Evolutionary conservation across 2,888 invertebrate species (phyloP).

Genomic region (Hypomecis punctinalis): DNA sequence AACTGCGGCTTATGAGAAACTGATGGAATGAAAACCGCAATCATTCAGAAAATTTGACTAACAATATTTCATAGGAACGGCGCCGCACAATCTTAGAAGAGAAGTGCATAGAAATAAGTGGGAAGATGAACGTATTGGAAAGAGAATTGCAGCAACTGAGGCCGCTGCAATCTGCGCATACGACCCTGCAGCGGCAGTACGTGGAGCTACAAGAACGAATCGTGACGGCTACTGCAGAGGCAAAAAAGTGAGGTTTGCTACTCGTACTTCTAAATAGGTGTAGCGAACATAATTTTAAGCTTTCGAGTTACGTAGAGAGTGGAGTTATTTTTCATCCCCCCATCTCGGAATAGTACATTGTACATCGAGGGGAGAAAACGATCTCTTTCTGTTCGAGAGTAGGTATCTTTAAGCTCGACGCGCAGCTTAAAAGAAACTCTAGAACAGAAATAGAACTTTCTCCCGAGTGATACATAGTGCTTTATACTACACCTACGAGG

Average conservation of each 20-base stretch:
- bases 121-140: constrained; percentile 56
- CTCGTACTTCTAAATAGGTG: too few relatives aligned
- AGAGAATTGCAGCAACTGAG: constrained; percentile 66
- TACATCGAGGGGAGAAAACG: too few relatives aligned
- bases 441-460: too few relatives aligned
- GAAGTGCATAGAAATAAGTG: constrained; percentile 62
- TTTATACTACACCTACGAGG: too few relatives aligned
- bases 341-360: too few relatives aligned
- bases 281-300: too few relatives aligned
- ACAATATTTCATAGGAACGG: constrained; percentile 59
- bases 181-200: constrained; percentile 65
- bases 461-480: too few relatives aligned
- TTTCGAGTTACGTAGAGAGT: too few relatives aligned
- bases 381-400: too few relatives aligned
- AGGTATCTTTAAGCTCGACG: too few relatives aligned
- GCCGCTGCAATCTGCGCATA: constrained; percentile 61
- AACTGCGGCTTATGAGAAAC: neutral
- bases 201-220: constrained; percentile 67
- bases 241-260: constrained; percentile 56
- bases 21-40: neutral
- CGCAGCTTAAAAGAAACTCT: too few relatives aligned
- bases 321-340: too few relatives aligned
- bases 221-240: constrained; percentile 61
- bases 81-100: constrained; percentile 68
- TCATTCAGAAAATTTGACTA: neutral